A percentile compares a stretch with the other conserved stretches of the same genome.
These are phyloP conservation scores for Matsumurasca onukii DNA, from an alignment of 1,140 invertebrate genomes.

Conservation along the genomic window DNA sequence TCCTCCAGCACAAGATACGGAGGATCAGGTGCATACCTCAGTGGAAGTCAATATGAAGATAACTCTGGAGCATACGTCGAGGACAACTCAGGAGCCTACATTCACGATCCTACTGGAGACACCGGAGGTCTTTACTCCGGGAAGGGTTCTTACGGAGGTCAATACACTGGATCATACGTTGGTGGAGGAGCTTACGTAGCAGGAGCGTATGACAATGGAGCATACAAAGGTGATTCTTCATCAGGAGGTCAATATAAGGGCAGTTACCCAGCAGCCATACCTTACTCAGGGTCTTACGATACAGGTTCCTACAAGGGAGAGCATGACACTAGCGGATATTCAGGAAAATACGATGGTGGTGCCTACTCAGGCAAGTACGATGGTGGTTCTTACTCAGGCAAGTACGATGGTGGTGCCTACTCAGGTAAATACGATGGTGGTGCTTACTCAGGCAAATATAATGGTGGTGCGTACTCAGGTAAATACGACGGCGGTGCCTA, in stretches of 20 bases:
- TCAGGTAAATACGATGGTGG: constrained; percentile 28
- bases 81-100: constrained; percentile 26
- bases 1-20: constrained; percentile 4
- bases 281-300: constrained; percentile 29
- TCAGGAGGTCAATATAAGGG: constrained; percentile 22
- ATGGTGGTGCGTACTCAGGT: constrained; percentile 14
- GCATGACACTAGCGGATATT: neutral
- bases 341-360: constrained; percentile 19
- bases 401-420: constrained; percentile 26
- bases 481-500: constrained; percentile 17
- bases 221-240: constrained; percentile 26
- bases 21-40: constrained; percentile 18
- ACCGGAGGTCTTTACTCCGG: neutral
- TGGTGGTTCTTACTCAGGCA: constrained; percentile 20
- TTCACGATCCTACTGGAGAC: constrained; percentile 22
- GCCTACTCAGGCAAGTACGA: constrained; percentile 21
- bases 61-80: constrained; percentile 28
- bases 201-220: constrained; percentile 22
- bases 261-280: constrained; percentile 8
- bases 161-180: constrained; percentile 23
- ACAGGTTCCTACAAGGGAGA: neutral
- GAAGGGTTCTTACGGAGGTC: constrained; percentile 12
- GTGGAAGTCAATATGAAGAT: constrained; percentile 27
- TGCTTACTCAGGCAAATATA: constrained; percentile 8
- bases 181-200: constrained; percentile 14